Evolutionary conservation across 2,888 invertebrate species (phyloP).

Genomic region (Chloroclystis v-ata): DNA sequence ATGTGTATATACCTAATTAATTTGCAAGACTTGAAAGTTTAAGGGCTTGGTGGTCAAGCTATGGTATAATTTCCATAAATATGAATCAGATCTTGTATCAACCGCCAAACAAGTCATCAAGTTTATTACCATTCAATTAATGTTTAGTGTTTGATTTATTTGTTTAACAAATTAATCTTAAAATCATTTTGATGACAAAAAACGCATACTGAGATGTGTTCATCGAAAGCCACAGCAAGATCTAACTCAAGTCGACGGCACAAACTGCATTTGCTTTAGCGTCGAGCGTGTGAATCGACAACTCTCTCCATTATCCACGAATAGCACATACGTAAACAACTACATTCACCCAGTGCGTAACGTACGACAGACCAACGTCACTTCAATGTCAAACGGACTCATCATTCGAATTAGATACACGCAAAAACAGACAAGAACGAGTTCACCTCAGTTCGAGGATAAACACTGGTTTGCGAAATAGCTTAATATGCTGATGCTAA

Average conservation of each 20-base stretch:
- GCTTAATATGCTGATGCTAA: not conserved
- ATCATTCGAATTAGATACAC: constrained; percentile 23
- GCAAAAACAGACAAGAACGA: constrained; percentile 26
- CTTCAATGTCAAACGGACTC: constrained; percentile 19
- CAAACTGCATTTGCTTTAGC: constrained; percentile 20
- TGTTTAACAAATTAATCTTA: too few relatives aligned
- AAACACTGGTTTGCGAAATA: constrained; percentile 1
- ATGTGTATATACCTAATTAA: too few relatives aligned
- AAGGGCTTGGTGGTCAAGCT: too few relatives aligned
- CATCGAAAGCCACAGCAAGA: not conserved
- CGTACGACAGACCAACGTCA: constrained; percentile 18
- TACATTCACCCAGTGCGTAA: constrained; percentile 9
- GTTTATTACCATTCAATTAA: too few relatives aligned
- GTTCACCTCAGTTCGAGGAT: constrained; percentile 10
- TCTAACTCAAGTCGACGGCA: constrained; percentile 1
- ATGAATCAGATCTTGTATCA: too few relatives aligned
- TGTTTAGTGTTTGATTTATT: too few relatives aligned
- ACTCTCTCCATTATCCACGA: constrained; percentile 24
- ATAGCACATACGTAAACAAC: constrained; percentile 13
- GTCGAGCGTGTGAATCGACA: constrained; percentile 22
- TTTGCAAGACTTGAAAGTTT: too few relatives aligned
- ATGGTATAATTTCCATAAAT: too few relatives aligned
- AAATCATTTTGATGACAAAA: too few relatives aligned
- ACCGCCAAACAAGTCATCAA: too few relatives aligned
- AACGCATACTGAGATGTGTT: constrained; percentile 2